Conservation (phyloP, 2,797 vertebrate species). For the Loriculus beryllinus region DNA sequence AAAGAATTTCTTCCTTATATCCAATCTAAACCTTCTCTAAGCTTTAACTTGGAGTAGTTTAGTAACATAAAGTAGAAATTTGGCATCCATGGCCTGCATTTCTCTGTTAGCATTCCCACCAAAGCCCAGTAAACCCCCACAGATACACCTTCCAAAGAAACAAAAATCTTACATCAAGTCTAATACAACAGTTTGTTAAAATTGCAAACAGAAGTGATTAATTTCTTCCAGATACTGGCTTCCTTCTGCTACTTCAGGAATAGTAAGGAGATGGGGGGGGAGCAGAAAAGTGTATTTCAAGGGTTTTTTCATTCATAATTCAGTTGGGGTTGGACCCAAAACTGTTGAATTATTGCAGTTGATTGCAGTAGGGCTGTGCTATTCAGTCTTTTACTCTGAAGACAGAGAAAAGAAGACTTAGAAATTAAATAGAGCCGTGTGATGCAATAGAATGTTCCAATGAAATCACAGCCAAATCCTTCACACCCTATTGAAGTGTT, state of each 20-base stretch:
- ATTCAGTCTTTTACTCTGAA: not conserved
- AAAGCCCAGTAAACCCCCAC: not conserved
- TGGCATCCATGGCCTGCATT: not conserved
- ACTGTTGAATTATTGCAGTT: not conserved
- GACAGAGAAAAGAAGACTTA: not conserved
- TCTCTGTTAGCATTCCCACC: not conserved
- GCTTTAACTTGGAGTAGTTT: not conserved
- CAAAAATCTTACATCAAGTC: not conserved
- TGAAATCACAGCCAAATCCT: not conserved
- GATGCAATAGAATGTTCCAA: not conserved
- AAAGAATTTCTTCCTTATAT: no score
- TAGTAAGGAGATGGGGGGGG: not conserved
- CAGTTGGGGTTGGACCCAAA: not conserved
- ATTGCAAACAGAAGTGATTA: not conserved
- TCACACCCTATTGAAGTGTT: not conserved
- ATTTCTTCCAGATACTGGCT: not conserved
- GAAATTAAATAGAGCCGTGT: not conserved
- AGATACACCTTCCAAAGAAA: not conserved
- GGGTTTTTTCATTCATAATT: not conserved
- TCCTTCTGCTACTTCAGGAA: conserved; percentile 8
- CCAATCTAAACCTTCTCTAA: no score
- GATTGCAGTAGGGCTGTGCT: not conserved
- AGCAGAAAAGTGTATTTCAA: not conserved
- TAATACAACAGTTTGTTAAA: not conserved
- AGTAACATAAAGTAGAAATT: not conserved